A percentile compares a stretch with the other conserved stretches of the same genome.
These are phyloP conservation scores for Tachysurus vachellii DNA, from an alignment of 2,113 vertebrate genomes.

Conservation along the genomic window DNA sequence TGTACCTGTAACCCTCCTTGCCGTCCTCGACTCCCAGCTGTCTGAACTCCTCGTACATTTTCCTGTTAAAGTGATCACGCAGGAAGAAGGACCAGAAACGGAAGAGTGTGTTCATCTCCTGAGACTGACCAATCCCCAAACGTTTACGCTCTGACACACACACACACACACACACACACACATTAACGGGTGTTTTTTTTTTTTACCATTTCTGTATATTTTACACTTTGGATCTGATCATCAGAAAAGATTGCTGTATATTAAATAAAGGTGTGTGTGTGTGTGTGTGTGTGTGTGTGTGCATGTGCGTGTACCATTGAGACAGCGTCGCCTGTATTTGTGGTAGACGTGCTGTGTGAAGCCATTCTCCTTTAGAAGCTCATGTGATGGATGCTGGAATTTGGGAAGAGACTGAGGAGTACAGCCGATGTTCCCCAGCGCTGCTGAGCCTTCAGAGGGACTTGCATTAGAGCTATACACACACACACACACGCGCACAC, in stretches of 20 bases:
- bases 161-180: not conserved
- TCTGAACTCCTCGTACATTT: constrained; percentile 98
- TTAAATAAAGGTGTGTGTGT: not conserved
- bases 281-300: constrained; percentile 39
- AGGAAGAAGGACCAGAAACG: constrained; percentile 99
- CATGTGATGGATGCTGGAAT: constrained; percentile 97
- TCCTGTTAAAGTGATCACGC: constrained; percentile 97
- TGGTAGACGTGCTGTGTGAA: constrained; percentile 99
- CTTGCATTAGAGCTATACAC: constrained; percentile 84
- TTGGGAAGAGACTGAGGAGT: constrained; percentile 98
- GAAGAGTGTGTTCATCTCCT: constrained; percentile 99
- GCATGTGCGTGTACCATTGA: constrained; percentile 81
- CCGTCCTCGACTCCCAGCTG: constrained; percentile 94
- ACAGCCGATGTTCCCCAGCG: constrained; percentile 87
- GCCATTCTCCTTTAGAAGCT: constrained; percentile 98
- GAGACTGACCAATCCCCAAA: constrained; percentile 95
- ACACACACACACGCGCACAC: not conserved
- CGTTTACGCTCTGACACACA: constrained; percentile 85
- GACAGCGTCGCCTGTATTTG: constrained; percentile 98
- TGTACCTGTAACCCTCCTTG: constrained; percentile 94
- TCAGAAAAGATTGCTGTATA: not conserved
- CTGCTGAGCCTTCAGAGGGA: constrained; percentile 88
- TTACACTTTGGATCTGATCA: not conserved
- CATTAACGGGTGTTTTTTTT: not conserved
- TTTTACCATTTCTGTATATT: not conserved